Base-by-base conservation (phyloP, 64 coral and sea anemone genomes). In the Acropora tenuis region DNA sequence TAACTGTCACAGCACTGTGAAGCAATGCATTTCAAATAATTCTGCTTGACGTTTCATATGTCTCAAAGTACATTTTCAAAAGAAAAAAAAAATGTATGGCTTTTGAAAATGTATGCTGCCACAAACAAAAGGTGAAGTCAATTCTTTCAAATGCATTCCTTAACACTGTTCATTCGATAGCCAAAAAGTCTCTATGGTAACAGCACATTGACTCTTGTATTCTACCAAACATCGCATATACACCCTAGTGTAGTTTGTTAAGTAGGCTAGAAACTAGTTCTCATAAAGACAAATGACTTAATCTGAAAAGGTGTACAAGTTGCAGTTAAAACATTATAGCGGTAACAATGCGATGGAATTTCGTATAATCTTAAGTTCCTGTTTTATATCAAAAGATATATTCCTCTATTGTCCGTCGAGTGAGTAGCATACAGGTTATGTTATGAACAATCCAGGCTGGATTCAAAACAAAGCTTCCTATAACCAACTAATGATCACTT, bases 151-250 rank as follows among this genome's bases (percentile, higher is more conserved):
- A 53, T 53, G 50, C 50, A 53, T 53, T 53, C 9, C 50, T 9
- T 53, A 5, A 53, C 50, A 53, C 5, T 53, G 50, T 53, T 53
- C 9, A 53, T 53, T 53, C 50, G 50, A 53, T 53, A 9, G 50
- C 50, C 50, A 9, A 53, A 53, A 9, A 53, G 50, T 53, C 50
- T 53, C 50, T 53, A 53, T 53, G 9, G 50, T 53, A 5, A 53
- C 50, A 53, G 50, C 50, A 40, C 55, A 30, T 30, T 30, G 30
- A 78, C 43, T 67, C 11, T 77, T 7, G 10, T n/a, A 71, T n/a
- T n/a, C 67, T 20, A n/a, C 66, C 85, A 52, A 74, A 73, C 41
- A 73, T 74, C 18, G 71, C 85, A n/a, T 55, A 74, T 75, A 45
- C 69, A 74, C 75, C 67, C 69, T 75, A 71, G n/a, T 48, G 74